Base-by-base conservation (phyloP, 2,113 vertebrate genomes). In the Chunga burmeisteri region DNA sequence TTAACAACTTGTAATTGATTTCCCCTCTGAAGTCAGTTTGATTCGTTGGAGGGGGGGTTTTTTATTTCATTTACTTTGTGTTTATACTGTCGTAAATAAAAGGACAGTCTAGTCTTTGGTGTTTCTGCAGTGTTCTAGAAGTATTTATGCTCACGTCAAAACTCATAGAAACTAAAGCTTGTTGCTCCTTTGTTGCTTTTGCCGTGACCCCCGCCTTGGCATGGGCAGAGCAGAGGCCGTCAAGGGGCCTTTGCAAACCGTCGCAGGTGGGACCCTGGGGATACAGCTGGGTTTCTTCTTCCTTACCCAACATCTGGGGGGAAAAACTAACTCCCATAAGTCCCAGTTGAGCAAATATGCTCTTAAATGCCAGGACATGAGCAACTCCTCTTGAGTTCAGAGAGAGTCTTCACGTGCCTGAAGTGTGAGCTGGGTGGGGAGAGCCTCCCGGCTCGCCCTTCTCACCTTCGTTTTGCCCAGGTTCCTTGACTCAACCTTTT, bases 31-130 rank as follows among this genome's bases (percentile, higher is more conserved):
- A 65, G 88, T 72, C 11, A 50, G 9, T 50, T 91, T 62, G 25
- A n/a, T 59, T 78, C 4, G 0, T 34, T 83, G 67, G 26, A 52
- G 26, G 18, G 6, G 14, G 4, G 0, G 1, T n/a, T 86, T 52
- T 21, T 67, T 73, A 19, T 38, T 87, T 47, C 4, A 34, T 85
- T 90, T 70, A 26, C 22, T 79, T 50, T 47, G 11, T 63, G 32
- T 50, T 56, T 68, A 59, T 46, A 72, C 15, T 49, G 8, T 40
- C 49, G 21, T 65, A 72, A 91, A 59, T 55, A 75, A 86, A 82
- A 75, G 10, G 15, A 61, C 34, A 66, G 21, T 16, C 50, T 59
- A 13, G 30, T 56, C 34, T 66, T 66, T 34, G 26, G 23, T 58
- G 61, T 80, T 88, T 66, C 46, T 86, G 52, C 27, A 46, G 47